Percentiles rank a stretch among this genome's conserved stretches.
These are phyloP conservation scores for Trichechus manatus DNA, from an alignment of 2,113 vertebrate genomes.

Conservation along the genomic window DNA sequence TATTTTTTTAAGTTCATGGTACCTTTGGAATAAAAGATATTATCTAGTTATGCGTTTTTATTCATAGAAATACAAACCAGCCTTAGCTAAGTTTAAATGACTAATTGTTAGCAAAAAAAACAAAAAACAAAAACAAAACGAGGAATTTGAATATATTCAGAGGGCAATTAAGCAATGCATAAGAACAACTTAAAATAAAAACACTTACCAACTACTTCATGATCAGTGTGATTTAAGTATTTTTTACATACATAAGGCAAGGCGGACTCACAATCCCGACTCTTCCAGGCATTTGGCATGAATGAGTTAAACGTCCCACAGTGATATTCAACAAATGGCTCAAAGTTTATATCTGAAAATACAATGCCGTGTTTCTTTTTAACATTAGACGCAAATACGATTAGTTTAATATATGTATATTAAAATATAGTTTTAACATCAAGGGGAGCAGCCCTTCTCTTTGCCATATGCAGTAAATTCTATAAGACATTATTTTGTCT, in stretches of 20 bases:
- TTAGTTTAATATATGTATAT: neutral
- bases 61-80: neutral
- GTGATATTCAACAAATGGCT: slow-evolving; percentile 83
- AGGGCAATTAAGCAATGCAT: neutral
- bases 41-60: slow-evolving; percentile 33
- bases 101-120: slow-evolving; percentile 42
- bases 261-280: slow-evolving; percentile 90
- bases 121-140: neutral
- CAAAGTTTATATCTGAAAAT: slow-evolving; percentile 84
- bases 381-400: slow-evolving; percentile 55
- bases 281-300: slow-evolving; percentile 89
- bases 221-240: slow-evolving; percentile 87
- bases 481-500: neutral
- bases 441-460: neutral
- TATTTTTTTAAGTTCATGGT: slow-evolving; percentile 6
- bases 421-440: neutral
- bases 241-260: slow-evolving; percentile 97
- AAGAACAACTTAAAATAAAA: neutral
- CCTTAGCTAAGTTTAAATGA: slow-evolving; percentile 19
- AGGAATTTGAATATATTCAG: slow-evolving; percentile 5
- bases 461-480: neutral
- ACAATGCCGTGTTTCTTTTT: slow-evolving; percentile 57
- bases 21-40: neutral
- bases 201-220: slow-evolving; percentile 90
- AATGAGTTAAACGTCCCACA: slow-evolving; percentile 92